These are phyloP conservation scores for Lagothrix lagotricha DNA, from an alignment of 2,797 vertebrate species.

Conservation along the genomic window DNA sequence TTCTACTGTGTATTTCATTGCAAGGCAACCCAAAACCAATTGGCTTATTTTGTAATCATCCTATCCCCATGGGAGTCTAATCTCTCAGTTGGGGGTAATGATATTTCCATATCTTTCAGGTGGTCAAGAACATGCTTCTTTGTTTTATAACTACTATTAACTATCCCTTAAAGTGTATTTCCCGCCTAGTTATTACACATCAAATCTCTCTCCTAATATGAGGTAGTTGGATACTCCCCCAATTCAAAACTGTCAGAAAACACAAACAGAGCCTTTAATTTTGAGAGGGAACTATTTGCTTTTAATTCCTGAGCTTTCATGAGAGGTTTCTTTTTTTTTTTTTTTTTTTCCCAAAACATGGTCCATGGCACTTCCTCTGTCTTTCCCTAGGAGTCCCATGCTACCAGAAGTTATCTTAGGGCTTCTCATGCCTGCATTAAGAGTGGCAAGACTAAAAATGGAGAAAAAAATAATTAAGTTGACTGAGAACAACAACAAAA, in stretches of 20 bases:
- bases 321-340: neutral
- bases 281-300: neutral
- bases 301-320: neutral
- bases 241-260: neutral
- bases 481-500: neutral
- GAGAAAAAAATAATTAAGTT: neutral
- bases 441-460: neutral
- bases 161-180: neutral
- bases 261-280: neutral
- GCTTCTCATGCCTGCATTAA: rapidly evolving
- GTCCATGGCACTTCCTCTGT: neutral
- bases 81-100: neutral
- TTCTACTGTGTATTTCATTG: neutral
- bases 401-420: neutral
- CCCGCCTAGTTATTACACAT: neutral
- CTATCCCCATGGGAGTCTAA: neutral
- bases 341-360: rapidly evolving
- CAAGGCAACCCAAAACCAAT: neutral
- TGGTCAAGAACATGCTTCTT: neutral
- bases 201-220: neutral
- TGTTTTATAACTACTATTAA: neutral
- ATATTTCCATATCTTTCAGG: neutral
- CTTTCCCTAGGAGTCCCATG: neutral
- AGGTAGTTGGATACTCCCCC: neutral
- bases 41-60: neutral